Conservation (phyloP, 2,797 vertebrate genomes). For the Atherinosoma microstoma region DNA sequence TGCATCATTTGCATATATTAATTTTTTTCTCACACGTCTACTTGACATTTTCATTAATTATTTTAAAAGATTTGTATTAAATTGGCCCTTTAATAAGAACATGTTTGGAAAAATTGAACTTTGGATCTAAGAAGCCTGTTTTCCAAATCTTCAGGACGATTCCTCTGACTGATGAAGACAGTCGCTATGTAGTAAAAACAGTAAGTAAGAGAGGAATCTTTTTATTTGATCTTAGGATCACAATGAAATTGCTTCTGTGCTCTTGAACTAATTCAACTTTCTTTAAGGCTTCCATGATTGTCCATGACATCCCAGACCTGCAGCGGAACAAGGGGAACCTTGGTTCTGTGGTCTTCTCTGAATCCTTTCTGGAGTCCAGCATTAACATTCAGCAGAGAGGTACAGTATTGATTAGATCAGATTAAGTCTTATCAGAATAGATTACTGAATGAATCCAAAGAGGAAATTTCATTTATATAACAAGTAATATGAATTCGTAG, state of each 20-base stretch:
- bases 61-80: background rate
- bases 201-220: conserved; percentile 78
- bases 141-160: conserved; percentile 81
- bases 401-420: conserved; percentile 54
- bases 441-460: conserved; percentile 37
- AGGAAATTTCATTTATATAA: conserved; percentile 34
- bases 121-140: background rate
- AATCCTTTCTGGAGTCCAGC: conserved; percentile 93
- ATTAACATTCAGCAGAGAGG: conserved; percentile 93
- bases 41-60: background rate
- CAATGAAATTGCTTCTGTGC: background rate
- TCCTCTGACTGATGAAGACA: conserved; percentile 86
- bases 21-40: background rate
- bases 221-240: background rate
- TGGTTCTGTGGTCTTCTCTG: conserved; percentile 95
- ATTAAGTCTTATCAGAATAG: conserved; percentile 18
- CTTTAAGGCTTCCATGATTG: conserved; percentile 89
- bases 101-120: background rate
- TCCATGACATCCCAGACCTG: conserved; percentile 92
- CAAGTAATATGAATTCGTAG: conserved; percentile 17
- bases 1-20: background rate
- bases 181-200: conserved; percentile 90
- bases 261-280: conserved; percentile 6
- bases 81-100: background rate
- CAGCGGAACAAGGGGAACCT: conserved; percentile 81